Base-by-base conservation (phyloP, 2,113 vertebrate species). In the Lates calcarifer region DNA sequence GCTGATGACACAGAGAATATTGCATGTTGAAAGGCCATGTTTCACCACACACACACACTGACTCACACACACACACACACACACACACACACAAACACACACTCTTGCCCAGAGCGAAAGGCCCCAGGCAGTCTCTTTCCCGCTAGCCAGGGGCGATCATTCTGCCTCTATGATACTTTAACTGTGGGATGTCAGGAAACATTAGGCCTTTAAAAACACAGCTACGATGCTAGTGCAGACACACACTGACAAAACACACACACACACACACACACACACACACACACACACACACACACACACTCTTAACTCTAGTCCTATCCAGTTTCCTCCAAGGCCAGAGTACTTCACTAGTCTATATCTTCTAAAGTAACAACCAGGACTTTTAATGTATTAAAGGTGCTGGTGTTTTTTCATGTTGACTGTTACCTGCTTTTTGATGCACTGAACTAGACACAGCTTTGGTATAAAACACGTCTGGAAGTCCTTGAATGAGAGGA, bases 131-230 rank as follows among this genome's bases (percentile, higher is more conserved):
- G 93, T 94, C 92, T 95, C 89, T 90, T 84, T 92, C 92, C 92
- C 26, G 76, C 92, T 95, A 94, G 96, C 96, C 95, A 94, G 93
- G 91, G 95, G 96, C 95, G 55, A 92, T 94, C 82, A 91, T 93
- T 94, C 95, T 93, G 93, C 93, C 90, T 95, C 96, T 96, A 94
- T 96, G 95, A 96, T 96, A 95, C 93, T 93, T 93, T 95, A 96
- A 95, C 92, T 95, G 95, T 94, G 94, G 93, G 92, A 94, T 96
- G 96, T 96, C 96, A 96, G 93, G 85, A 96, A 95, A 94, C 92
- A 96, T 97, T 96, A 96, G 75, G 91, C 93, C 92, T 89, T 87
- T 90, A 93, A 92, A 92, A 92, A 91, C 90, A 90, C 77, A 82
- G 88, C 88, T 85, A 91, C 68, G 69, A 90, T 90, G 87, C 83